Base-by-base conservation (phyloP, 2,888 invertebrate species). In the Parnassius orleans region DNA sequence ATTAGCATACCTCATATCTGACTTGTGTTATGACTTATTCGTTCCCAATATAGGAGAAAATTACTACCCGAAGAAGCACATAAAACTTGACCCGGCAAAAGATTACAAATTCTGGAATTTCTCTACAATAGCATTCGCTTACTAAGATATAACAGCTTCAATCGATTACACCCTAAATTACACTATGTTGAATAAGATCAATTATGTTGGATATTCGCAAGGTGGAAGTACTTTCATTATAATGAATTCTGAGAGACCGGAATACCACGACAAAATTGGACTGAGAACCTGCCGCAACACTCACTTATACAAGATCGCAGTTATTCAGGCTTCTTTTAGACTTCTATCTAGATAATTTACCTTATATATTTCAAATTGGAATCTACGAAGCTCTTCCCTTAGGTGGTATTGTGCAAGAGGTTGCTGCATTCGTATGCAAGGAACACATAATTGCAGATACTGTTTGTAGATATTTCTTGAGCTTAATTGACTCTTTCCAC, bases 121-220 rank as follows among this genome's bases (percentile, higher is more conserved):
- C 57, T 58, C 71, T 9, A 95, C 94, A 88, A 95, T 97, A 73
- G 94, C 96, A 75, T 96, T 97, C 76, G 96, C 95, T 0, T 77
- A 86, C 33, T 2, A 2, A 19, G 19, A 19, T 19, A 19, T 19
- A 2, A 2, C 19, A 19, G 2, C 19, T 19, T 19, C 19, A 19
- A 19, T 19, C 19, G 19, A 19, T 19, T 19, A 19, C 2, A 19
- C 2, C 19, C 1, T 19, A 80, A 65, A 76, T 0, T 66, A 77
- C 9, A 85, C 87, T 1, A 69, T 69, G 3, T 66, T 68, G 1
- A 64, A 71, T 0, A 84, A 80, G 47, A 57, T 89, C 44, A 86
- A 84, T 53, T 86, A 81, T 46, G 93, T 95, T 9, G 97, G 97
- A 94, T 19, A 0, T 46, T 59, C 52, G n/a, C 52, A 59, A n/a